Base-by-base conservation (phyloP, 1,140 invertebrate species). In the Holcopasites calliopsidis region DNA sequence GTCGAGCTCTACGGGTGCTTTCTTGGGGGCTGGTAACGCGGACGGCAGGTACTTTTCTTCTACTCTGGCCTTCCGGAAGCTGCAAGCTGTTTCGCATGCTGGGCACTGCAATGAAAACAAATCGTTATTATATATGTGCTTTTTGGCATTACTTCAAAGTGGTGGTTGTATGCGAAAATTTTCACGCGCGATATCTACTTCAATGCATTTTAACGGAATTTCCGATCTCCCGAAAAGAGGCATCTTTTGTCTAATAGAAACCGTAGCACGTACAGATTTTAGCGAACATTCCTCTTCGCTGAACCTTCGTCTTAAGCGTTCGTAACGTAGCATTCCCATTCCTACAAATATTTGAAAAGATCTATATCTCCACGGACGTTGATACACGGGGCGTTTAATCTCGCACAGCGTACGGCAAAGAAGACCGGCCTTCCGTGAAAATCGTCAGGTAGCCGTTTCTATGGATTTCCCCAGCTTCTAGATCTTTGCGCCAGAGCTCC, bases 1-100 rank as follows among this genome's bases (percentile, higher is more conserved):
- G 54, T 85, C 74, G 21, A 91, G 70, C 58, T 65, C 57, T 0
- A 91, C 70, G 16, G 88, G 87, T 0, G 85, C 86, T 40, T 85
- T 85, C n/a, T 78, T 84, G 0, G 91, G 91, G 0, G 90, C 88
- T 52, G 90, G 88, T 16, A 92, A 50, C 77, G 87, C 89, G 18
- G 88, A 91, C 4, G 90, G 88, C 7, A 91, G 60, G 55, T 89
- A 91, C 38, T 88, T 84, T 31, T 89, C 90, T n/a, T 75, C 87
- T 8, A 84, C 76, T 57, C 84, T 66, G 1, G 69, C 82, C 42
- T 87, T 85, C 0, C 83, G 78, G 55, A 87, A 91, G 31, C 75
- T 74, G 65, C 89, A 91, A 3, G 87, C 88, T 0, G 87, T 91
- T 26, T 88, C 60, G 44, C 89, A 91, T 5, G 85, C 86, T 74